Percentiles rank a stretch among this genome's conserved stretches.
phyloP scores from a whole-genome alignment of 2,797 vertebrate genomes.

The Pempheris klunzingeri region DNA sequence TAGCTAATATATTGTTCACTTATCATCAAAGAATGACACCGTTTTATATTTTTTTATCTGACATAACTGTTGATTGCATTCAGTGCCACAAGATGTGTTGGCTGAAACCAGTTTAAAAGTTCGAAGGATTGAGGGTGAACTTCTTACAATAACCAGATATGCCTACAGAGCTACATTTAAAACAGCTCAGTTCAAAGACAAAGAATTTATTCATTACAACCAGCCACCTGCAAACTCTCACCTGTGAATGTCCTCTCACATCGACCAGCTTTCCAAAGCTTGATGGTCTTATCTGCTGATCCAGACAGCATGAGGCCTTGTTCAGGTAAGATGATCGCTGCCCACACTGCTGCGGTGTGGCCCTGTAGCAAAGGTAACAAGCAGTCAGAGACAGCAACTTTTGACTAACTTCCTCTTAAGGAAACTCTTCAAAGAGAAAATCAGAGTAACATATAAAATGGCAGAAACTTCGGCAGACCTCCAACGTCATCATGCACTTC shows the following conservation, averaged over 20 bases:
- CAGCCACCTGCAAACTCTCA: slow-evolving; percentile 62
- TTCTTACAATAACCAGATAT: background rate
- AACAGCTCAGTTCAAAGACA: accelerated
- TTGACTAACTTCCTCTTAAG: no score
- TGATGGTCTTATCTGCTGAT: slow-evolving; percentile 97
- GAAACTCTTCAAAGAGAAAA: background rate
- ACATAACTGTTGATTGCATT: background rate
- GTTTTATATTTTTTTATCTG: background rate
- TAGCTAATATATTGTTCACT: background rate
- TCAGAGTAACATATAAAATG: background rate
- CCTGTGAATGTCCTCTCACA: slow-evolving; percentile 94
- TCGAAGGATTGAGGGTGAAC: background rate
- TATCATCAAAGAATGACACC: background rate
- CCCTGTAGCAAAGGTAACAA: slow-evolving; percentile 83
- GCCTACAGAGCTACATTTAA: background rate
- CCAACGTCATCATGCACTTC: slow-evolving; percentile 98
- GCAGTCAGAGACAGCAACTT: background rate
- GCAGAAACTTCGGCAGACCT: slow-evolving; percentile 83
- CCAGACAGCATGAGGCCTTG: slow-evolving; percentile 97
- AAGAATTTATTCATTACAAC: background rate
- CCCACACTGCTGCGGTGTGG: slow-evolving; percentile 96
- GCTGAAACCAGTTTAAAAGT: background rate
- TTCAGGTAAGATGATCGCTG: slow-evolving; percentile 94
- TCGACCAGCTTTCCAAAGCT: slow-evolving; percentile 96
- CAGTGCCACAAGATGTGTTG: background rate